Percentiles rank a stretch among this genome's conserved stretches.
Evolutionary conservation across 2,113 vertebrate genomes (phyloP).

Genomic region (Cyprinodon brontotheroides): DNA sequence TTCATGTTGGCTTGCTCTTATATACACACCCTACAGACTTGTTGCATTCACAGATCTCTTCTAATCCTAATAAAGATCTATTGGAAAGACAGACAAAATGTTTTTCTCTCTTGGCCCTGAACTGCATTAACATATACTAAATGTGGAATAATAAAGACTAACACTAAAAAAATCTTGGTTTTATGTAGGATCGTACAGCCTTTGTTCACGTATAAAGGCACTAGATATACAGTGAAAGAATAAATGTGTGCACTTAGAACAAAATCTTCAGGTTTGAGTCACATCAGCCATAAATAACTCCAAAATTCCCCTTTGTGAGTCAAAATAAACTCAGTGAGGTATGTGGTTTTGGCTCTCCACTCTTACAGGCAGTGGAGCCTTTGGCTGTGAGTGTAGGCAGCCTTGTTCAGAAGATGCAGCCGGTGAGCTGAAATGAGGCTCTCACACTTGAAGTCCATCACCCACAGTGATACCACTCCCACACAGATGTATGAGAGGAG

Average conservation of each 20-base stretch:
- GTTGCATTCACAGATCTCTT: constrained; percentile 57
- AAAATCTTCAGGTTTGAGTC: constrained; percentile 21
- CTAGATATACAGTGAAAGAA: constrained; percentile 7
- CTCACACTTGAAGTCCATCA: constrained; percentile 60
- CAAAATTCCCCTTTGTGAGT: constrained; percentile 21
- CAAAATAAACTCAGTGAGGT: constrained; percentile 40
- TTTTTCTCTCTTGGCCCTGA: constrained; percentile 31
- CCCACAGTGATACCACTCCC: constrained; percentile 63
- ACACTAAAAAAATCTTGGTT: neutral
- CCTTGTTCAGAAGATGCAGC: constrained; percentile 53
- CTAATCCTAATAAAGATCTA: constrained; percentile 38
- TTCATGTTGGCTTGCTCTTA: constrained; percentile 47
- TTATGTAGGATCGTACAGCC: neutral
- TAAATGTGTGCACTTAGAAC: neutral
- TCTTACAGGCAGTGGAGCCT: constrained; percentile 41
- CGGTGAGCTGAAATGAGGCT: constrained; percentile 53
- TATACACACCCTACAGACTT: constrained; percentile 43
- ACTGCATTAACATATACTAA: constrained; percentile 27
- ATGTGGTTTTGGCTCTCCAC: constrained; percentile 40
- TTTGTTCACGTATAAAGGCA: neutral
- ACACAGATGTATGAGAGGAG: constrained; percentile 60
- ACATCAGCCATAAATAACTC: constrained; percentile 17
- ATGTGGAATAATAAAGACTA: constrained; percentile 9
- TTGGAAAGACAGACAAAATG: constrained; percentile 24
- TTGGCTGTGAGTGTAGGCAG: constrained; percentile 64